Evolutionary conservation across 2,888 invertebrate genomes (phyloP), one percentile per base, ranked within the genome.

Genomic region (Trileptium ribeirensis): DNA sequence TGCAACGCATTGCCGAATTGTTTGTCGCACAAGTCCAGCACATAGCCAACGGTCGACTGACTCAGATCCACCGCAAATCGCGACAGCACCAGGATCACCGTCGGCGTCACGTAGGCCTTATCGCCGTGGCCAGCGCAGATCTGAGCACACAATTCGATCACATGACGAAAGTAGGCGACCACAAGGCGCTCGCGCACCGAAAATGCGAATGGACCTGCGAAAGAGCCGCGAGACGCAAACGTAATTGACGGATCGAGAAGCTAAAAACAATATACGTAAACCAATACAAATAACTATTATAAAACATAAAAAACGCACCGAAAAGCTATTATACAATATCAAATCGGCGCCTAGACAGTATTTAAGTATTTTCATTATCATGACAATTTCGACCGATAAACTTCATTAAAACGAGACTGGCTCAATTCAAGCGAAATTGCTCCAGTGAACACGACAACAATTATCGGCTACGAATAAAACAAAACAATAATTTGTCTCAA

Each of bases 11-110:
- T 1, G 0, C 81, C 40, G 67, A 86, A 86, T 81, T 87, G 87
- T 82, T 87, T 86, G 51, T 87, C 83, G 77, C 87, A 86, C 31
- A 87, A 83, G 81, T 87, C 86, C 82, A 87, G 81, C 37, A 88
- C 80, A 81, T 87, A 87, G 19, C 82, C 80, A 1, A 87, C 82
- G 29, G 86, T 85, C 74, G 86, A 86, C 74, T 82, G 83, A n/a
- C 15, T 85, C 79, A 64, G 86, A 83, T 15, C 84, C 82, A 0
- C 85, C 84, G 67, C 86, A 83, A 37, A 86, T 81, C 24, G 86
- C 3, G 78, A 81, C 40, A 83, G 79, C 33, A 84, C 67, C 34
- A 82, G 80, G 29, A 81, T 19, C 40, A 82, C 34, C 36, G 81
- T 81, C 0, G 81, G 79, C 19, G 82, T 80, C 31, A 79, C 74